These are phyloP conservation scores for Pangasius larnaudii DNA, from an alignment of 2,797 vertebrate genomes.

Conservation along the genomic window DNA sequence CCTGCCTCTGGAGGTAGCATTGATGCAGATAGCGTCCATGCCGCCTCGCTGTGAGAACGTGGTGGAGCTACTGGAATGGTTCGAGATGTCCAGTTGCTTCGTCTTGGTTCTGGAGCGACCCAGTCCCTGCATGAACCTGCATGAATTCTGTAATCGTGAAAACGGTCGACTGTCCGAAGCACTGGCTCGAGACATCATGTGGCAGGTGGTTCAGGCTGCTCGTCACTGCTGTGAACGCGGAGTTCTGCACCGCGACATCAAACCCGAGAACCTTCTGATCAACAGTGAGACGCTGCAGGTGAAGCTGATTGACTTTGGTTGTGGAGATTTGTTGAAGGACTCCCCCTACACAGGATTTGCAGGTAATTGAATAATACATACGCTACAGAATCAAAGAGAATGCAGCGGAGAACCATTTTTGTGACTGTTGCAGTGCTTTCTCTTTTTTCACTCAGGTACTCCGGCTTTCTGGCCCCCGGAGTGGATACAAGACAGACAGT, in stretches of 20 bases:
- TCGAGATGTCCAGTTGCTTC: not conserved
- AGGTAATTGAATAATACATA: not conserved
- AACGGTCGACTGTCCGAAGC: not conserved
- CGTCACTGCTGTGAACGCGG: not conserved
- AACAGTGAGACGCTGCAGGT: not conserved
- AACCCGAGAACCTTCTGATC: slow-evolving; percentile 19
- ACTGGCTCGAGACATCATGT: not conserved
- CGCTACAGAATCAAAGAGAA: not conserved
- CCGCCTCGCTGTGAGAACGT: not conserved
- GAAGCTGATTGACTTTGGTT: slow-evolving; percentile 16
- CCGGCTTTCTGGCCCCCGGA: not conserved
- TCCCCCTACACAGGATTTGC: not conserved
- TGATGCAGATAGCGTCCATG: not conserved
- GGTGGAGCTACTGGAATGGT: slow-evolving; percentile 13
- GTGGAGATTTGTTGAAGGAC: slow-evolving; percentile 1
- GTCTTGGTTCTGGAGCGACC: slow-evolving; percentile 4
- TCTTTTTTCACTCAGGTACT: not conserved
- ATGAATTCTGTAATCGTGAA: not conserved
- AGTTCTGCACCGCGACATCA: slow-evolving; percentile 16
- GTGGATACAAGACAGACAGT: not conserved
- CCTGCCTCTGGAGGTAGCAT: not conserved
- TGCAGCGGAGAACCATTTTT: not conserved
- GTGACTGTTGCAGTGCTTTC: not conserved
- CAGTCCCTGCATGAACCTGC: slow-evolving; percentile 16
- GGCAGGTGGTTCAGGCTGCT: slow-evolving; percentile 10